Base-by-base conservation (phyloP, 2,888 invertebrate species). In the Brachyopa scutellaris region DNA sequence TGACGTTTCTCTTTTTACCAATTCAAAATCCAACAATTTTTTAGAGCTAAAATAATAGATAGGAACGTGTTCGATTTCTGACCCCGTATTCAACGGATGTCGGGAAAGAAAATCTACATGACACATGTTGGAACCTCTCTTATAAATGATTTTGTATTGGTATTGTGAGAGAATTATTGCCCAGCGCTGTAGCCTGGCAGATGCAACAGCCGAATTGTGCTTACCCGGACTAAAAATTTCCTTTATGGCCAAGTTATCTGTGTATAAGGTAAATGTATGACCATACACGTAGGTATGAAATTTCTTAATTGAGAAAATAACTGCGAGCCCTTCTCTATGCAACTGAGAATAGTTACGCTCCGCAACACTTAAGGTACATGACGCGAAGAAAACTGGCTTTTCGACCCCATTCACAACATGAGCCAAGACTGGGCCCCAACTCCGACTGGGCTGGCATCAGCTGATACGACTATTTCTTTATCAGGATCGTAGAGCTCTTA, bases 151-250 rank as follows among this genome's bases (percentile, higher is more conserved):
- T 33, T 66, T 55, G 15, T 72, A 77, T 8, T 57, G 40, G 29
- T 77, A 83, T 45, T 66, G 45, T 7, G 67, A 74, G n/a, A 79
- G 45, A 7, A 31, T 57, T 23, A 66, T 15, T 74, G 26, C 7
- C 42, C 59, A 4, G 64, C n/a, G n/a, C n/a, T n/a, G n/a, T n/a
- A n/a, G n/a, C n/a, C n/a, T n/a, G n/a, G n/a, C n/a, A n/a, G n/a
- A 9, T 1, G 79, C 36, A 21, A 36, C 36, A 2, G 61, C 47
- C 3, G 21, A 47, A 23, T 47, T 47, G 11, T 23, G 23, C 8
- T 47, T 23, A 1, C 45, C 17, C 1, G 47, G 33, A 49, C 62
- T 47, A 31, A 47, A 62, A 47, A 62, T 62, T 9, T 49, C 62
- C 36, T 62, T 21, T 5, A 47, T 9, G 2, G 49, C 26, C 11